Conservation (phyloP, 2,888 invertebrate genomes). For the Volucella zonaria region DNA sequence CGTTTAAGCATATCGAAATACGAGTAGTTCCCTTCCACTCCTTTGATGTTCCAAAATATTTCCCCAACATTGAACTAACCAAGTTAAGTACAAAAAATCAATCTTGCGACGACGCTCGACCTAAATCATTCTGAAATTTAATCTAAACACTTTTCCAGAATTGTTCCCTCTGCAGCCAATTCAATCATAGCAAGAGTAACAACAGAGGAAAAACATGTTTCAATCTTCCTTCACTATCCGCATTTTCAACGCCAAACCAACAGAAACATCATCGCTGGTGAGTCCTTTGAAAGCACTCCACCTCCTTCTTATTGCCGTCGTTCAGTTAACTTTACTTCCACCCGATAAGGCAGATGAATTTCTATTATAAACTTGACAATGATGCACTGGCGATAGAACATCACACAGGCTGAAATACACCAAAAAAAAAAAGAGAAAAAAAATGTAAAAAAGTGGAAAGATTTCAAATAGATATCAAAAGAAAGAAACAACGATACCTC, state of each 20-base stretch:
- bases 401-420: slow-evolving; percentile 5
- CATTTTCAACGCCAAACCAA: slow-evolving; percentile 29
- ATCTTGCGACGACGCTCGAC: neutral
- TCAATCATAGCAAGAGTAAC: neutral
- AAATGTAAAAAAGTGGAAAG: slow-evolving; percentile 40
- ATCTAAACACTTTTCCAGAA: slow-evolving; percentile 1
- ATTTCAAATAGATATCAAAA: slow-evolving; percentile 56
- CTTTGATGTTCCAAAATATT: too few species aligned
- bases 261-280: slow-evolving; percentile 12
- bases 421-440: slow-evolving; percentile 44
- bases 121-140: neutral
- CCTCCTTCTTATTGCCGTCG: slow-evolving; percentile 1
- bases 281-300: slow-evolving; percentile 11
- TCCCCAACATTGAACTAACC: too few species aligned
- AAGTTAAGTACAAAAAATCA: too few species aligned
- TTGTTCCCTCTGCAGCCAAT: slow-evolving; percentile 11
- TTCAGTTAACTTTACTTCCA: slow-evolving; percentile 59
- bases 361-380: slow-evolving; percentile 66
- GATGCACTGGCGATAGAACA: slow-evolving; percentile 55
- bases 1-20: too few species aligned
- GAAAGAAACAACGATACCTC: slow-evolving; percentile 50
- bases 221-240: neutral
- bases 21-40: too few species aligned
- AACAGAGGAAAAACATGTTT: neutral
- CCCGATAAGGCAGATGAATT: slow-evolving; percentile 70